Conservation (phyloP, 2,113 vertebrate species). For the Leiothrix lutea region DNA sequence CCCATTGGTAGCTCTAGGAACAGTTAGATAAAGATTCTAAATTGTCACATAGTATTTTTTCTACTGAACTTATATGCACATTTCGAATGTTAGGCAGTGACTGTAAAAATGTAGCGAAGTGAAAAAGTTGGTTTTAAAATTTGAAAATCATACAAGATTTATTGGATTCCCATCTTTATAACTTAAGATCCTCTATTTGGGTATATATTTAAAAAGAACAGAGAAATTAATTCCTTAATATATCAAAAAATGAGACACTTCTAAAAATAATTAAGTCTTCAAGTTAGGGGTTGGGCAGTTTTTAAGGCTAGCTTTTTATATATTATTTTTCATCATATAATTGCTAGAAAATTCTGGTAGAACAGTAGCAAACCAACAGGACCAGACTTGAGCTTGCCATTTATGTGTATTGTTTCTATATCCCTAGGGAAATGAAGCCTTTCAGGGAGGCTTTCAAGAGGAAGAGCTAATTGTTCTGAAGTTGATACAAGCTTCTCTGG, state of each 20-base stretch:
- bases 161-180: neutral
- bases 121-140: neutral
- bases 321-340: neutral
- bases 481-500: neutral
- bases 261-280: neutral
- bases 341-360: neutral
- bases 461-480: constrained; percentile 43
- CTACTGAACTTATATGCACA: neutral
- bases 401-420: constrained; percentile 43
- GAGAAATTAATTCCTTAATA: neutral
- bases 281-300: neutral
- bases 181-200: neutral
- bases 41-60: neutral
- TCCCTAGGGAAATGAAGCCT: constrained; percentile 55
- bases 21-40: neutral
- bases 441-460: constrained; percentile 16
- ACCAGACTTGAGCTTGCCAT: neutral
- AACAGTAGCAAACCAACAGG: neutral
- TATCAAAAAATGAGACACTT: accelerated
- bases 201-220: neutral
- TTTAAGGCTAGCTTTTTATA: neutral
- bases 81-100: neutral
- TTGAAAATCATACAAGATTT: neutral
- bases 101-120: neutral
- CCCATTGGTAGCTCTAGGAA: neutral